These are phyloP conservation scores for Caerostris darwini DNA, from an alignment of 1,140 invertebrate species.

Conservation along the genomic window DNA sequence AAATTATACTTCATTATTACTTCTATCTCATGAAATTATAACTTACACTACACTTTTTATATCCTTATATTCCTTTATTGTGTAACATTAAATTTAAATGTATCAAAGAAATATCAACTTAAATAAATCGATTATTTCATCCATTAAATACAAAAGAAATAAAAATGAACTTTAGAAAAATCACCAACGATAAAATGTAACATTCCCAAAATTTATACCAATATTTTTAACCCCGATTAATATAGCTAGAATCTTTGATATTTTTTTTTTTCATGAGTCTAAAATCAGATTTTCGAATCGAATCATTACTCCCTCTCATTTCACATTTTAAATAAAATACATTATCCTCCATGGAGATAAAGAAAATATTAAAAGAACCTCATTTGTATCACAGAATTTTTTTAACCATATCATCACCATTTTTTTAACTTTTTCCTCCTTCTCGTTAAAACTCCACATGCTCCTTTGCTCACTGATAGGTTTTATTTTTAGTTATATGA, in stretches of 20 bases:
- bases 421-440: background rate
- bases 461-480: background rate
- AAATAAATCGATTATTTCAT: too few relatives aligned
- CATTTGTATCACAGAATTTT: background rate
- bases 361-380: conserved; percentile 12
- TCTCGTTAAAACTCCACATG: background rate
- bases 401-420: background rate
- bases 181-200: background rate
- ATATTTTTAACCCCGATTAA: background rate
- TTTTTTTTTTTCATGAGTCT: background rate
- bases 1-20: too few relatives aligned
- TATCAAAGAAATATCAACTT: too few relatives aligned
- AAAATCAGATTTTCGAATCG: background rate
- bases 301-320: background rate
- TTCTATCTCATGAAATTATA: too few relatives aligned
- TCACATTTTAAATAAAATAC: conserved; percentile 20
- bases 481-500: background rate
- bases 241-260: background rate
- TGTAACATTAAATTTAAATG: too few relatives aligned
- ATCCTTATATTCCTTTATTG: too few relatives aligned
- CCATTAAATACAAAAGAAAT: background rate
- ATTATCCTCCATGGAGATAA: background rate
- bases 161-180: background rate
- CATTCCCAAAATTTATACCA: background rate
- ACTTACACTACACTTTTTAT: too few relatives aligned